Base-by-base conservation (phyloP, 2,113 vertebrate genomes). In the Brienomyrus brachyistius region DNA sequence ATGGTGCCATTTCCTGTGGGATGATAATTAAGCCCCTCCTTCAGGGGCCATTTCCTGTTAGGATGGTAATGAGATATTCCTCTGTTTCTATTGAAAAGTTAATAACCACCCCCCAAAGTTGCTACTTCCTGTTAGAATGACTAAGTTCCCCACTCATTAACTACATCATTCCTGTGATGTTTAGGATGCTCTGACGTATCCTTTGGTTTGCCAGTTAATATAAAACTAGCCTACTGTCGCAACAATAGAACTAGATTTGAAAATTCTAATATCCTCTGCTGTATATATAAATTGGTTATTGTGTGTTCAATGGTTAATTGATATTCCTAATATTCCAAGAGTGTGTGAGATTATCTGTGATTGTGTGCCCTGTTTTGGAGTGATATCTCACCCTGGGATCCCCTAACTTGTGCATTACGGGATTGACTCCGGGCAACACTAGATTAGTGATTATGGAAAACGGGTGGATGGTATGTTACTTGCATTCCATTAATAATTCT, bases 21-120 rank as follows among this genome's bases (percentile, higher is more conserved):
- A 70, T n/a, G 43, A 66, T 88, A 88, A 82, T 89, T 51, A 80
- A 48, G 74, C 74, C 48, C 88, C 74, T 82, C 74, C 43, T 70
- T 89, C 15, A 7, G 70, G 27, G 48, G 70, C 4, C 70, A 54
- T 43, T 54, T 89, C 74, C 70, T 83, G 66, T 82, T 50, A n/a
- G 31, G 27, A 40, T 82, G 70, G n/a, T 51, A 88, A 88, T 66
- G 40, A n/a, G 87, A 56, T 11, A 8, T 21, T 40, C 43, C 19
- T 10, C 2, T 43, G 31, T 80, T 80, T 80, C 35, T 80, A 43
- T 43, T 80, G 17, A 80, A 80, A 80, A 43, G 15, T 40, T 80
- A 80, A 80, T 51, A 80, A 50, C 27, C 50, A 19, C 66, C 70
- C 70, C 8, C 43, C 47, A 54, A 40, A 7, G 48, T 17, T 17